Evolutionary conservation across 2,888 invertebrate species (phyloP), one percentile per base, ranked within the genome.

Genomic region (Flexamia atlantica): DNA sequence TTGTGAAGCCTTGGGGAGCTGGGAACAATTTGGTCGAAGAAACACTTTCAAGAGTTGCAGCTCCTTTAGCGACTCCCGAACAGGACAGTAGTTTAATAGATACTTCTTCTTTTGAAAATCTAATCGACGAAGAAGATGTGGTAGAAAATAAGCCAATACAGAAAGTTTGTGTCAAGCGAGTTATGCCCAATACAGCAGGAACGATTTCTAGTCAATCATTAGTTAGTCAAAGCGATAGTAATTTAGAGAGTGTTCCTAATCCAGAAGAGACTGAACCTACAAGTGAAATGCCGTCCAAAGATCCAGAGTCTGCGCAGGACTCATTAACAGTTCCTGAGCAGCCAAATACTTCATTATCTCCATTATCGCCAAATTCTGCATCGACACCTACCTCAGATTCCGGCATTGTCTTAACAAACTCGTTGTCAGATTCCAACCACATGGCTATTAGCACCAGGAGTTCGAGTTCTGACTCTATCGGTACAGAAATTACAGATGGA

Each of bases 31-130:
- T 60, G 40, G 74, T 72, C 7, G 64, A 72, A 4, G 81, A 81
- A 3, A 40, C 53, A 7, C 30, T 76, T 57, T 32, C 64, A 23
- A 60, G 74, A 72, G 81, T 74, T 3, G 46, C 40, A 30, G 93
- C 93, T 0, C 93, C 93, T 0, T 88, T 93, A 79, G 93, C 93
- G 20, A 93, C 93, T 14, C 93, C 93, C 0, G 93, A 93, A 89
- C 91, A 85, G 40, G 87, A 87, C 82, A 84, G 83, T 14, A 86
- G 86, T 74, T 81, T 86, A 64, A 83, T 84, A 30, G 74, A 85
- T 82, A 30, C 84, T 36, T 32, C 80, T 57, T 86, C 86, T 36
- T 82, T 84, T 40, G 84, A 84, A 50, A 79, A 79, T 46, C 20
- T 79, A 3, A 76, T 82, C 3, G 76, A 82, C 30, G 84, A 82